phyloP scores from a whole-genome alignment of 2,113 vertebrate species.

The Zapornia atra region DNA sequence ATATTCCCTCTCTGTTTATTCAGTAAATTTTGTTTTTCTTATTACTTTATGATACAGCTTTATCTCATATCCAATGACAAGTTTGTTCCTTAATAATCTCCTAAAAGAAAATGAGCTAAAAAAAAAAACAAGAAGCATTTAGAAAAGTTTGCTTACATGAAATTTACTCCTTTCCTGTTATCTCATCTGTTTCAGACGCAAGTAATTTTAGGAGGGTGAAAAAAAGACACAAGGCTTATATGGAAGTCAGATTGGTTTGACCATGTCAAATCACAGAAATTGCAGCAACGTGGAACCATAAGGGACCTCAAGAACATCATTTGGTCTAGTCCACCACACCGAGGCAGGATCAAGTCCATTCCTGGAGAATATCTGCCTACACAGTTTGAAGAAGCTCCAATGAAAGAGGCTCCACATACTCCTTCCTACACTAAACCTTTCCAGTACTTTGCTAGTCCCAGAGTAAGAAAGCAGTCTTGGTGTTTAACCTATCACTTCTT shows the following conservation, averaged over 20 bases:
- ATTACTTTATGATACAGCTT: conserved; percentile 44
- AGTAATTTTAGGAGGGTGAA: conserved; percentile 19
- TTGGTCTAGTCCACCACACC: background rate
- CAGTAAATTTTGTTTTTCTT: conserved; percentile 44
- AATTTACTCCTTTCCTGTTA: conserved; percentile 37
- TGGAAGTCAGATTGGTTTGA: conserved; percentile 1
- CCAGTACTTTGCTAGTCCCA: background rate
- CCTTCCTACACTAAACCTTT: background rate
- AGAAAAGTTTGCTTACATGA: conserved; percentile 35
- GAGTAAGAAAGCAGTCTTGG: background rate
- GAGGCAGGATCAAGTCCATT: background rate
- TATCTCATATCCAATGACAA: conserved; percentile 55
- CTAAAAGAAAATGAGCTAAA: conserved; percentile 25
- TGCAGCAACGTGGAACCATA: background rate
- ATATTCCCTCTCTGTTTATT: conserved; percentile 54
- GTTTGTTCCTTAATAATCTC: conserved; percentile 61
- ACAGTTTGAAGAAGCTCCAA: background rate
- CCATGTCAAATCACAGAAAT: background rate
- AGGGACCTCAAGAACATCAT: background rate
- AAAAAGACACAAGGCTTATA: background rate
- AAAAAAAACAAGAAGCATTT: conserved; percentile 38
- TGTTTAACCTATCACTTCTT: conserved; percentile 17
- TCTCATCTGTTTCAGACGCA: conserved; percentile 13
- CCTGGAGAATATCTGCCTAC: background rate
- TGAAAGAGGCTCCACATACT: background rate